phyloP scores from a whole-genome alignment of 2,797 vertebrate genomes.

The Poeciliopsis gracilis region DNA sequence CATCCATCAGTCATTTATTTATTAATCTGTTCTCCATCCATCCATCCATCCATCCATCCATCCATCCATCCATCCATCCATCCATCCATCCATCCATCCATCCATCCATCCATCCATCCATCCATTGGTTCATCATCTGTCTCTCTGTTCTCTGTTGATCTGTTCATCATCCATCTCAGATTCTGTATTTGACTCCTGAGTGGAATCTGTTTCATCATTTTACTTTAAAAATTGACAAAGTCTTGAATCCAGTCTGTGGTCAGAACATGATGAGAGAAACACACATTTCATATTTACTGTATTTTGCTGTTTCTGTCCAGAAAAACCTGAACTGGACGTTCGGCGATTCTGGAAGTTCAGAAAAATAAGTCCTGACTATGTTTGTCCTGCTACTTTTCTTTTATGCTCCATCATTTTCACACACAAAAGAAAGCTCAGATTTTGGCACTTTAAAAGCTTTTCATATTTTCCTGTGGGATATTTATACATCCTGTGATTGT shows the following conservation, averaged over 20 bases:
- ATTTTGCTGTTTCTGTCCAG: neutral
- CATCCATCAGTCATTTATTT: too few relatives aligned
- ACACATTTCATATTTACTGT: too few relatives aligned
- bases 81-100: too few relatives aligned
- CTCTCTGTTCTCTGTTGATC: neutral
- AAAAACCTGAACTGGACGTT: neutral
- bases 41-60: too few relatives aligned
- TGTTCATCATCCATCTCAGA: neutral
- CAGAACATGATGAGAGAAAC: neutral
- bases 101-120: too few relatives aligned
- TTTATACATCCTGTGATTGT: neutral
- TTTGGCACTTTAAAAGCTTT: neutral
- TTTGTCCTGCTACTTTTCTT: neutral
- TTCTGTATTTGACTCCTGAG: neutral
- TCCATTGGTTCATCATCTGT: too few relatives aligned
- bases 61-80: too few relatives aligned
- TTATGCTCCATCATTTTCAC: neutral
- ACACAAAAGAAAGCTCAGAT: neutral
- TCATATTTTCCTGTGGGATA: neutral
- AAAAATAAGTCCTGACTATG: neutral
- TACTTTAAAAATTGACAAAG: neutral
- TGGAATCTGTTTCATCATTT: neutral
- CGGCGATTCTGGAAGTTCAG: neutral
- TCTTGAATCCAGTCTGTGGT: neutral
- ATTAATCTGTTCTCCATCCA: too few relatives aligned